phyloP scores from a whole-genome alignment of 2,888 invertebrate genomes.

The Atrina japonica region DNA sequence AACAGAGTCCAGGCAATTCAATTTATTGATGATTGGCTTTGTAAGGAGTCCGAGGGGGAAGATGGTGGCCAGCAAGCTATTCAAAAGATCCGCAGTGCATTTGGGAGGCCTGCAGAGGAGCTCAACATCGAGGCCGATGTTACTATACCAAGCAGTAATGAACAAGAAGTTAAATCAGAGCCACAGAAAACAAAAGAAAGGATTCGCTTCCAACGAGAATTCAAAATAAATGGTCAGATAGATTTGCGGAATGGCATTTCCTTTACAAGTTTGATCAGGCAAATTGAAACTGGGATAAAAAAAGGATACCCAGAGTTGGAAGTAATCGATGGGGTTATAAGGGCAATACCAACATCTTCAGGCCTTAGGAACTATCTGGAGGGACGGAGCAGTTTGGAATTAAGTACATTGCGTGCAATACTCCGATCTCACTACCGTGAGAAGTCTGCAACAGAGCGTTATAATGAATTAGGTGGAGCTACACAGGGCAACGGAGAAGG shows the following conservation, averaged over 20 bases:
- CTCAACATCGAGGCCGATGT: too few species aligned
- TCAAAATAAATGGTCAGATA: constrained; percentile 9
- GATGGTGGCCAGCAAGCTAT: too few species aligned
- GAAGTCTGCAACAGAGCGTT: constrained; percentile 28
- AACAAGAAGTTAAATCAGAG: too few species aligned
- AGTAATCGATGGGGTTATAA: constrained; percentile 8
- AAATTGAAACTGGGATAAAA: constrained; percentile 6
- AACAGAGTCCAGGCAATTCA: too few species aligned
- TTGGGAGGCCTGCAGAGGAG: too few species aligned
- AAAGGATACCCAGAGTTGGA: background rate
- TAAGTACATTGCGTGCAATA: constrained; percentile 12
- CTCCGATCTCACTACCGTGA: constrained; percentile 31
- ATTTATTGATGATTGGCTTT: too few species aligned
- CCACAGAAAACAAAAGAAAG: too few species aligned
- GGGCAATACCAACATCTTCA: constrained; percentile 3
- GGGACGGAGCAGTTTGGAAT: constrained; percentile 26
- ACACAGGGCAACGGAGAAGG: constrained; percentile 26
- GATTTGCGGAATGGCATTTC: background rate
- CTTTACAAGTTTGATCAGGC: constrained; percentile 12
- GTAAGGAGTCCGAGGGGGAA: too few species aligned
- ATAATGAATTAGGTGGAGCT: constrained; percentile 30
- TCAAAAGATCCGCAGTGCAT: too few species aligned
- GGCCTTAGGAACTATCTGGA: constrained; percentile 23
- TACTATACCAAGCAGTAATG: too few species aligned
- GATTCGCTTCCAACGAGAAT: background rate